Evolutionary conservation across 1,140 invertebrate genomes (phyloP).

Genomic region (Caenorhabditis latens): DNA sequence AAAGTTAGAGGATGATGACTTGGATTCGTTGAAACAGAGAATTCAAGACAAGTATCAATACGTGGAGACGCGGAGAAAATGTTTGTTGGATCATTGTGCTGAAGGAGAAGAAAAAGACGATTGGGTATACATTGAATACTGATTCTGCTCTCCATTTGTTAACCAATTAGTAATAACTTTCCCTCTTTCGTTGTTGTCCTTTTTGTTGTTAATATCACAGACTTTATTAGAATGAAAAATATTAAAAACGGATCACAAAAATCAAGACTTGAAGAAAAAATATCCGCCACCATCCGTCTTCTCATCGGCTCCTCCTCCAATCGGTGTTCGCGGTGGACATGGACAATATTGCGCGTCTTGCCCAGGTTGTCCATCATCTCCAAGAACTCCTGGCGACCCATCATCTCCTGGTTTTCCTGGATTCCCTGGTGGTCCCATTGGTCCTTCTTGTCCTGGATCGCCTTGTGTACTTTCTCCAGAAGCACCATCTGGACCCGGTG

Average conservation of each 20-base stretch:
- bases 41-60: neutral
- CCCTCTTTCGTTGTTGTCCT: too few species aligned
- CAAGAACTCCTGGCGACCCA: neutral
- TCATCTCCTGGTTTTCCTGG: neutral
- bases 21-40: slow-evolving; percentile 91
- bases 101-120: neutral
- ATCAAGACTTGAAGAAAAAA: slow-evolving; percentile 39
- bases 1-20: slow-evolving; percentile 96
- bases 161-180: too few species aligned
- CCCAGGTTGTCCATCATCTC: slow-evolving; percentile 25
- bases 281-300: slow-evolving; percentile 6
- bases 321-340: slow-evolving; percentile 25
- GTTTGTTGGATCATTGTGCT: neutral
- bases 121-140: neutral
- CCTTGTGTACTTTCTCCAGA: slow-evolving; percentile 22
- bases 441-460: neutral
- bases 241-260: neutral
- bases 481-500: neutral
- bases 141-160: too few species aligned
- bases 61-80: neutral
- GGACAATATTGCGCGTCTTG: slow-evolving; percentile 31
- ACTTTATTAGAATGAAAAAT: too few species aligned
- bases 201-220: too few species aligned
- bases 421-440: neutral
- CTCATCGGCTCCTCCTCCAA: neutral